Conservation (phyloP, 2,797 vertebrate species). For the Pitangus sulphuratus region DNA sequence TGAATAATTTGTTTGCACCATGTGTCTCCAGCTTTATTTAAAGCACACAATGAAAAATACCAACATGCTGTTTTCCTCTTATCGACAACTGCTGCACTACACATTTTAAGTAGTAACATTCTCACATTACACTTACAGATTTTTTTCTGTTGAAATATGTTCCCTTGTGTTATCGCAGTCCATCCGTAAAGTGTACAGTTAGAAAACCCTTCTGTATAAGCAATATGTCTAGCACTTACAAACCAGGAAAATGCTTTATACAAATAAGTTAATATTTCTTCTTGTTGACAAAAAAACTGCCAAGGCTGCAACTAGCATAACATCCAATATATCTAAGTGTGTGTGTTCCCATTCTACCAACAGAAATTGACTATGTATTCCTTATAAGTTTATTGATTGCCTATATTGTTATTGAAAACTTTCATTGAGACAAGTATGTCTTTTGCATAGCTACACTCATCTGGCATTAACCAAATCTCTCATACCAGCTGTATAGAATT, state of each 20-base stretch:
- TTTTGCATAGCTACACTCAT: constrained; percentile 12
- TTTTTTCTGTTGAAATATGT: constrained; percentile 41
- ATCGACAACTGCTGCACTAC: neutral
- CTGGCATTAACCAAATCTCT: neutral
- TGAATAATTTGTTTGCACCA: neutral
- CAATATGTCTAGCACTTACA: neutral
- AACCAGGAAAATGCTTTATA: neutral
- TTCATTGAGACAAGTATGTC: neutral
- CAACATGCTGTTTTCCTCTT: neutral
- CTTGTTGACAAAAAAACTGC: neutral
- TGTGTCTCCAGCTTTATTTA: constrained; percentile 25
- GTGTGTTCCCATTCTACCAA: constrained; percentile 26
- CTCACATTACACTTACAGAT: neutral
- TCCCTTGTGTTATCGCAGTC: constrained; percentile 53
- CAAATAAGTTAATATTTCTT: neutral
- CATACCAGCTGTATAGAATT: neutral
- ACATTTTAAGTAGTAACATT: neutral
- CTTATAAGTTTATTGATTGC: neutral
- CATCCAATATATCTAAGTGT: constrained; percentile 7
- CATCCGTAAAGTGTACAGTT: constrained; percentile 4
- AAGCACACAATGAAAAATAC: constrained; percentile 18
- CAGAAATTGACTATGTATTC: neutral
- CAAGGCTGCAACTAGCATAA: constrained; percentile 10
- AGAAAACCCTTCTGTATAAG: constrained; percentile 8
- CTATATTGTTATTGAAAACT: neutral